These are phyloP conservation scores for Porphyrio hochstetteri DNA, from an alignment of 2,113 vertebrate species.

Conservation along the genomic window DNA sequence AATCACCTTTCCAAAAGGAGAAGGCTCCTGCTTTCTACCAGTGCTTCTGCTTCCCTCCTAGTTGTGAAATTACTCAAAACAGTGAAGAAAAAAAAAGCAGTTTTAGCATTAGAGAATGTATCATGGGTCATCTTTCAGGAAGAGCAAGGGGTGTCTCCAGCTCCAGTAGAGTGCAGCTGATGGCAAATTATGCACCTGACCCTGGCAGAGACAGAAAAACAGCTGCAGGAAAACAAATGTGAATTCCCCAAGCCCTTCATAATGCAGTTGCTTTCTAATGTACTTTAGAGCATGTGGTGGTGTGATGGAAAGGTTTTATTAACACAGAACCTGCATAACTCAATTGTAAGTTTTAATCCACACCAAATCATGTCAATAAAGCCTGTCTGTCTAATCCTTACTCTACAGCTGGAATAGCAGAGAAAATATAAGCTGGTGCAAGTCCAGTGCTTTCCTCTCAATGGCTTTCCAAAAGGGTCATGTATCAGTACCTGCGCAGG, in stretches of 20 bases:
- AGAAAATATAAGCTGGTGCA: background rate
- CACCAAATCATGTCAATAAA: background rate
- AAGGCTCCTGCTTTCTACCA: background rate
- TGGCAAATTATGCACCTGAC: background rate
- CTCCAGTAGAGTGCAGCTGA: background rate
- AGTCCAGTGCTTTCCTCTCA: background rate
- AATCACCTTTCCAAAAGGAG: background rate
- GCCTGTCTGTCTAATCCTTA: background rate
- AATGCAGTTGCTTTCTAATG: background rate
- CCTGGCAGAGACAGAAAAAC: slow-evolving; percentile 13
- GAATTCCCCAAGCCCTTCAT: slow-evolving; percentile 23
- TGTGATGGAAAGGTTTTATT: slow-evolving; percentile 44
- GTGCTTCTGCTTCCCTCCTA: background rate
- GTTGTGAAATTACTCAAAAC: background rate
- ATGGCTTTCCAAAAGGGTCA: background rate
- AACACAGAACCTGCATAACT: slow-evolving; percentile 47
- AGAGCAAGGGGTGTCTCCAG: background rate
- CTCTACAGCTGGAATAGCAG: background rate
- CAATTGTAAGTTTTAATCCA: slow-evolving; percentile 31
- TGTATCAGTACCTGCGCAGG: background rate
- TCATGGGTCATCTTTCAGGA: background rate
- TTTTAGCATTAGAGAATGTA: background rate
- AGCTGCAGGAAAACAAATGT: slow-evolving; percentile 41
- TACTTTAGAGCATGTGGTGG: background rate
- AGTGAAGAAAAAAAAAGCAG: background rate